Conservation (phyloP, 2,888 invertebrate species). For the Meteorus colon region DNA sequence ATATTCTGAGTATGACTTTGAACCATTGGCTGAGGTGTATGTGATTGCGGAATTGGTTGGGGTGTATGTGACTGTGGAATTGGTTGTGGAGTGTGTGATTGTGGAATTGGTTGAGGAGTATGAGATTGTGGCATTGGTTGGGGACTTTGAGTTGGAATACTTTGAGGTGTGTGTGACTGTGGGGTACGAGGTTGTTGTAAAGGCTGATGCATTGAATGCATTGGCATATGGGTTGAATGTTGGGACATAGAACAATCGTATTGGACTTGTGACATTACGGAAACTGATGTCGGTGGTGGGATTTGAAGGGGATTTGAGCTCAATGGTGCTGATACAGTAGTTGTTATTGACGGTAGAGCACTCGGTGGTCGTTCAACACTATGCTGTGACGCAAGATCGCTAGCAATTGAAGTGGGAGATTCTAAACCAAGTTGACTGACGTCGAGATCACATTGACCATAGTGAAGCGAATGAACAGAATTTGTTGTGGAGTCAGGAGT, state of each 20-base stretch:
- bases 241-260: slow-evolving; percentile 86
- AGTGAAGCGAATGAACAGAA: slow-evolving; percentile 86
- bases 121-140: slow-evolving; percentile 51
- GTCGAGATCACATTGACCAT: slow-evolving; percentile 87
- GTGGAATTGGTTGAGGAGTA: slow-evolving; percentile 66
- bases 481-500: slow-evolving; percentile 90
- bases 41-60: slow-evolving; percentile 66
- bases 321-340: slow-evolving; percentile 57
- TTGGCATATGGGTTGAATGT: slow-evolving; percentile 73
- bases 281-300: slow-evolving; percentile 58
- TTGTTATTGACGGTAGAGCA: slow-evolving; percentile 74
- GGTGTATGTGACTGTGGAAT: slow-evolving; percentile 59
- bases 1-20: slow-evolving; percentile 67
- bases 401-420: slow-evolving; percentile 91
- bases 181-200: slow-evolving; percentile 73
- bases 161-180: slow-evolving; percentile 70
- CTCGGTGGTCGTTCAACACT: slow-evolving; percentile 80
- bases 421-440: slow-evolving; percentile 89
- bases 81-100: slow-evolving; percentile 58
- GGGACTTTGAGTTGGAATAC: slow-evolving; percentile 57
- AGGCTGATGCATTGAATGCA: slow-evolving; percentile 70
- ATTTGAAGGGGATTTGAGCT: slow-evolving; percentile 62
- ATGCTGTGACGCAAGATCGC: slow-evolving; percentile 86
- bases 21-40: slow-evolving; percentile 66
- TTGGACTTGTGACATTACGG: slow-evolving; percentile 69